These are phyloP conservation scores for Illadopsis cleaveri DNA, from an alignment of 2,113 vertebrate species.

Conservation along the genomic window DNA sequence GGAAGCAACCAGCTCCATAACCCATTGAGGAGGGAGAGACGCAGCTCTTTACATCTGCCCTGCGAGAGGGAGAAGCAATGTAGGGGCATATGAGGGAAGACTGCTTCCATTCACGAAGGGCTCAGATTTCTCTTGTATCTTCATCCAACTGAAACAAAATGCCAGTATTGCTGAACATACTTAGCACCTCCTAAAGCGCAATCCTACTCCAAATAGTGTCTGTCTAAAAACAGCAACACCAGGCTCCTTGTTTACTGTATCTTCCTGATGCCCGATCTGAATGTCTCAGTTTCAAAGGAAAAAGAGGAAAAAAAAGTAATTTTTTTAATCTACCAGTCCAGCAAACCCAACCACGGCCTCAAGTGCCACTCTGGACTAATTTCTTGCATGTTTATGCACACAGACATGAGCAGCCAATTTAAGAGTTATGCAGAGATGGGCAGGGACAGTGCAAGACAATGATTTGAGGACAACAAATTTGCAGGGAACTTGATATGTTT, in stretches of 20 bases:
- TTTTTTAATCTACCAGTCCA: background rate
- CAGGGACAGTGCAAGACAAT: background rate
- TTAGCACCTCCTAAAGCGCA: conserved; percentile 29
- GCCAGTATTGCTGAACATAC: conserved; percentile 37
- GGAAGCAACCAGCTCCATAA: background rate
- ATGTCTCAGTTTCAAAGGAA: background rate
- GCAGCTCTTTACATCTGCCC: background rate
- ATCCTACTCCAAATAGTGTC: background rate
- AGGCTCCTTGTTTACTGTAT: background rate
- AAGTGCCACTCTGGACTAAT: background rate
- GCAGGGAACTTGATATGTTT: background rate
- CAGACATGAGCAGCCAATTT: background rate
- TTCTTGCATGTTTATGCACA: background rate
- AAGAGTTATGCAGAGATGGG: background rate
- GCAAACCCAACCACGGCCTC: background rate
- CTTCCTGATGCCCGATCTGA: background rate
- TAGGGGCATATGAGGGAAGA: background rate
- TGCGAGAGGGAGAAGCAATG: rapidly evolving
- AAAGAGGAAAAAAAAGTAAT: background rate
- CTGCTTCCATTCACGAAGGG: background rate
- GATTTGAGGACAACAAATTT: conserved; percentile 12
- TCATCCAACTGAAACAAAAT: conserved; percentile 2
- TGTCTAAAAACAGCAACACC: background rate
- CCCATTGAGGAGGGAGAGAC: background rate
- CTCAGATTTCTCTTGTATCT: background rate